These are phyloP conservation scores for Callithrix jacchus DNA, from an alignment of 2,113 vertebrate species.

Conservation along the genomic window DNA sequence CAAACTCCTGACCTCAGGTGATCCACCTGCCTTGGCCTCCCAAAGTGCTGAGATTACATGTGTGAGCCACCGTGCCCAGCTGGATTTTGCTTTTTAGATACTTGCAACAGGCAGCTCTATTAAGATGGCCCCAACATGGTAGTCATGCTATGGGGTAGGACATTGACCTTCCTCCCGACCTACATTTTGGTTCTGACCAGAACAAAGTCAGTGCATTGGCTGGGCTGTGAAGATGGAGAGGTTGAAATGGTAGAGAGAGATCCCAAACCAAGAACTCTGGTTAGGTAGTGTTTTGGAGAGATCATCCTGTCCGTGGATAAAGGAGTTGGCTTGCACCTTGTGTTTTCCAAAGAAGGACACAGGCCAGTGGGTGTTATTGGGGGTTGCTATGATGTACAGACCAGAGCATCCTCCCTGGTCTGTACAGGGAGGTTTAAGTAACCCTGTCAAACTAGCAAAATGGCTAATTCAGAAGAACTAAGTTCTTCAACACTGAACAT, in stretches of 20 bases:
- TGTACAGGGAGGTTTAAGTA: too few relatives aligned
- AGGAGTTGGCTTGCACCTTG: not conserved
- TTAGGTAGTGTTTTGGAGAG: not conserved
- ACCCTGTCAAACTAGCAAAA: not conserved
- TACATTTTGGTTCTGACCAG: not conserved
- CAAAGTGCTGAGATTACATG: too few relatives aligned
- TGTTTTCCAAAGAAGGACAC: not conserved
- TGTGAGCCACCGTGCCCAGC: too few relatives aligned
- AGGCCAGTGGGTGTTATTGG: rapidly evolving
- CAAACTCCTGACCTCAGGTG: too few relatives aligned
- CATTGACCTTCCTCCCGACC: rapidly evolving
- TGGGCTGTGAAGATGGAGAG: rapidly evolving
- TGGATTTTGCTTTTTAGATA: not conserved
- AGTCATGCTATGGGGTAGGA: rapidly evolving
- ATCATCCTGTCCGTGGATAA: not conserved
- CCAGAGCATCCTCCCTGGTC: too few relatives aligned
- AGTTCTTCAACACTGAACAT: not conserved
- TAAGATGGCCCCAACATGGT: not conserved
- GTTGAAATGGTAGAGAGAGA: too few relatives aligned
- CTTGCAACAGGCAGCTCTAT: not conserved
- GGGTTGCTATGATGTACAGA: rapidly evolving
- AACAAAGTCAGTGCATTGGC: not conserved
- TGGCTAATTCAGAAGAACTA: not conserved
- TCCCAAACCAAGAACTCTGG: not conserved
- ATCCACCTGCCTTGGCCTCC: too few relatives aligned